These are phyloP conservation scores for Hemicentrotus pulcherrimus DNA, from an alignment of 35 echinoderm and acorn worm species.

Conservation along the genomic window DNA sequence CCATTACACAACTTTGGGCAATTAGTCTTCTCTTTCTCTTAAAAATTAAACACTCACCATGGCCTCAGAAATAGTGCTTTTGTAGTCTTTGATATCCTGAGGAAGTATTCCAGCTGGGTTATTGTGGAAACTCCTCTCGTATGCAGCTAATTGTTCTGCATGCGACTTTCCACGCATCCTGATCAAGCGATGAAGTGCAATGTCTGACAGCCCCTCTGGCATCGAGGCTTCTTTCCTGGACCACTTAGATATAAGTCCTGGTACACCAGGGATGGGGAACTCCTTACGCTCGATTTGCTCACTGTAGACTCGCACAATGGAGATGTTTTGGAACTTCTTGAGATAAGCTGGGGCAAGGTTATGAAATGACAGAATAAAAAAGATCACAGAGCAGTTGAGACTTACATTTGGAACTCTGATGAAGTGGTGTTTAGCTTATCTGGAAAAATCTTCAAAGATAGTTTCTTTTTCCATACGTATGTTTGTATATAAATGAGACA, in stretches of 20 bases:
- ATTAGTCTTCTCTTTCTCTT: too few relatives aligned
- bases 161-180: constrained; percentile 38
- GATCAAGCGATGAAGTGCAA: constrained; percentile 64
- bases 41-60: not conserved
- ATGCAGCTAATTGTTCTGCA: constrained; percentile 18
- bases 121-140: not conserved
- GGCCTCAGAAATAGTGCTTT: constrained; percentile 11
- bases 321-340: constrained; percentile 61
- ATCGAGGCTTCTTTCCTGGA: constrained; percentile 47
- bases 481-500: too few relatives aligned
- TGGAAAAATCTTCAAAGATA: too few relatives aligned
- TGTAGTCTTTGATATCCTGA: not conserved
- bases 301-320: constrained; percentile 78
- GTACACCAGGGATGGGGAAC: constrained; percentile 69
- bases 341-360: constrained; percentile 64
- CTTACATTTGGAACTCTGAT: too few relatives aligned
- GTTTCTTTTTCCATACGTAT: too few relatives aligned
- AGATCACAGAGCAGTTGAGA: too few relatives aligned
- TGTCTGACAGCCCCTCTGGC: constrained; percentile 5
- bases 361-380: too few relatives aligned
- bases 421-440: too few relatives aligned
- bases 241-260: constrained; percentile 49
- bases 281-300: constrained; percentile 73
- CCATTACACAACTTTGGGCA: too few relatives aligned
- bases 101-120: not conserved